These are phyloP conservation scores for Agrochola lota DNA, from an alignment of 2,888 invertebrate species.

Conservation along the genomic window DNA sequence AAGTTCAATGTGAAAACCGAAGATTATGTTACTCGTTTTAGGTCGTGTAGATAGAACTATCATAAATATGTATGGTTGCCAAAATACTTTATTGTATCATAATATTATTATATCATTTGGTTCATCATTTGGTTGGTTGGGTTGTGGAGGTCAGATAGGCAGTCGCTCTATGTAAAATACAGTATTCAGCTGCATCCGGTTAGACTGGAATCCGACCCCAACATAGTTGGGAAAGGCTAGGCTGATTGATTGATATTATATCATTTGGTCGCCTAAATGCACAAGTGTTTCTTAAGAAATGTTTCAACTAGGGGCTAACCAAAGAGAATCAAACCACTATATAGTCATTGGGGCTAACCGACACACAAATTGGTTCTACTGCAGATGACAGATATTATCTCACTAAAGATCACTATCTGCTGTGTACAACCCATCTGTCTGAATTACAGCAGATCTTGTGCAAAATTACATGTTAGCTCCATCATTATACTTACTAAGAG, in stretches of 20 bases:
- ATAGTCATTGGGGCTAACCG: too few relatives aligned
- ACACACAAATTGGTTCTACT: not conserved
- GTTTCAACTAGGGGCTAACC: too few relatives aligned
- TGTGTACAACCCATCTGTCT: not conserved
- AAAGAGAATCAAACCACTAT: too few relatives aligned
- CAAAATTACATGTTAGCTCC: not conserved
- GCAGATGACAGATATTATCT: not conserved
- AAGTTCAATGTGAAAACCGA: constrained; percentile 15
- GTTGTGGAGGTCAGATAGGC: too few relatives aligned
- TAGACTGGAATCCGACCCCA: too few relatives aligned
- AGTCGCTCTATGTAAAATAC: too few relatives aligned
- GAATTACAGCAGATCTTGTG: constrained; percentile 27
- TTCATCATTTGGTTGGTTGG: too few relatives aligned
- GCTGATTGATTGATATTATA: not conserved
- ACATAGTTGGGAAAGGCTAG: too few relatives aligned
- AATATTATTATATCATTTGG: too few relatives aligned
- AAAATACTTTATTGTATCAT: not conserved
- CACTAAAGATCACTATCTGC: constrained; percentile 4
- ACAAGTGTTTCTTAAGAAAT: not conserved
- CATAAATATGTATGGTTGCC: not conserved
- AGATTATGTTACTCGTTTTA: not conserved
- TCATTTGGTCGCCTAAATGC: not conserved
- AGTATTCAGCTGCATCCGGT: too few relatives aligned
- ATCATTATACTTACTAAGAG: not conserved
- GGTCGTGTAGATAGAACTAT: not conserved